These are phyloP conservation scores for Rhea americana DNA, from an alignment of 2,113 vertebrate genomes.

Conservation along the genomic window DNA sequence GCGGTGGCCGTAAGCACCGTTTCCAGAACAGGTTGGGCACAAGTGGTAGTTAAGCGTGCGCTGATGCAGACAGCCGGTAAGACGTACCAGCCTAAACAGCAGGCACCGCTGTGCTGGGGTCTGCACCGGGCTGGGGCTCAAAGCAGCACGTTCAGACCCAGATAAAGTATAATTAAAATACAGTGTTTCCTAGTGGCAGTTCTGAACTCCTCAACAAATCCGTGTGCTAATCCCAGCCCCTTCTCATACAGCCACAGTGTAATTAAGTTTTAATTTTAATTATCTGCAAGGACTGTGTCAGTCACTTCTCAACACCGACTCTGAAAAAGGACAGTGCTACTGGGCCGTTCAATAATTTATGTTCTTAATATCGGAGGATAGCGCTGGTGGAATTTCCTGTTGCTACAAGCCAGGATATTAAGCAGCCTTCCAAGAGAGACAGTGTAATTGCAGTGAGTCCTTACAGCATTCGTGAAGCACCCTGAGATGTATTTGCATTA, in stretches of 20 bases:
- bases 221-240: neutral
- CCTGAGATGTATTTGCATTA: neutral
- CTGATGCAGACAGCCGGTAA: neutral
- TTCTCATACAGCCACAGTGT: neutral
- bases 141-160: neutral
- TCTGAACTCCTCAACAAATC: neutral
- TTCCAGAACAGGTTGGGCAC: neutral
- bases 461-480: neutral
- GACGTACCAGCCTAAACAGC: neutral
- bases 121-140: neutral
- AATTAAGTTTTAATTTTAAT: neutral
- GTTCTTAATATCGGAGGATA: neutral
- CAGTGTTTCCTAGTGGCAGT: neutral
- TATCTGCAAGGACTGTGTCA: neutral
- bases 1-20: neutral
- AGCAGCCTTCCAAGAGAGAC: neutral
- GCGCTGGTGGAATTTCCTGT: neutral
- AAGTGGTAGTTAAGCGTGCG: neutral
- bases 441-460: neutral
- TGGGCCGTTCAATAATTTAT: neutral
- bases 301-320: neutral
- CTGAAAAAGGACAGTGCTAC: neutral
- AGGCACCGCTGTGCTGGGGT: accelerated
- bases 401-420: neutral
- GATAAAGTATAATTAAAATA: neutral